Base-by-base conservation (phyloP, 1,140 invertebrate species). In the Drosophila lacteicornis region DNA sequence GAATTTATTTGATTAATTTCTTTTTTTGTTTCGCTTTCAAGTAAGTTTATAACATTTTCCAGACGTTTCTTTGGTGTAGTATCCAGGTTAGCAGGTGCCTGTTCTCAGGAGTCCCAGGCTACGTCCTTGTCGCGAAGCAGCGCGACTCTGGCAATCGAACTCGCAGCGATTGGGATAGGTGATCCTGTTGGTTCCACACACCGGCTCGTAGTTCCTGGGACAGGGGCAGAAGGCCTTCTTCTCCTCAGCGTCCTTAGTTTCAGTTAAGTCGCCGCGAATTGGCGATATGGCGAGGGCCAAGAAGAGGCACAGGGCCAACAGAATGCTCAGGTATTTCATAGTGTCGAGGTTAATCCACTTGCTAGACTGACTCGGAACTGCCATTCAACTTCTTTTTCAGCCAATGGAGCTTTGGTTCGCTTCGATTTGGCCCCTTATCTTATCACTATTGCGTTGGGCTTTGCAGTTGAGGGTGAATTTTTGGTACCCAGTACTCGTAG, bases 151-250 rank as follows among this genome's bases (percentile, higher is more conserved):
- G 69, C 94, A 94, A 3, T 93, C 77, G 43, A 94, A 92, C 33
- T 91, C 49, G 66, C 94, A 95, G 2, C 88, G 80, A 84, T 94
- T 95, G 46, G 74, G 49, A 78, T 94, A 94, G 2, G 94, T 94
- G 2, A 79, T 70, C 19, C 92, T 78, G 75, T 94, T 93, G 49
- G 88, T 92, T 7, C 91, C 94, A 79, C 94, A 95, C 0, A 95
- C 93, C 0, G 94, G 94, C 1, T 82, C 83, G 38, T 91, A 91
- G 56, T 93, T 93, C 25, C 93, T 88, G 12, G 93, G 93, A 75
- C 94, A 95, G 0, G 92, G 84, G 63, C 94, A 94, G 2, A 80
- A 43, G 1, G 12, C 43, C 4, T 2, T 51, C 0, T 15, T 7
- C 1, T 6, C 46, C 3, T 25, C 4, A 2, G 7, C 3, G 5